Evolutionary conservation across 1,140 invertebrate species (phyloP).

Genomic region (Nomia melanderi): DNA sequence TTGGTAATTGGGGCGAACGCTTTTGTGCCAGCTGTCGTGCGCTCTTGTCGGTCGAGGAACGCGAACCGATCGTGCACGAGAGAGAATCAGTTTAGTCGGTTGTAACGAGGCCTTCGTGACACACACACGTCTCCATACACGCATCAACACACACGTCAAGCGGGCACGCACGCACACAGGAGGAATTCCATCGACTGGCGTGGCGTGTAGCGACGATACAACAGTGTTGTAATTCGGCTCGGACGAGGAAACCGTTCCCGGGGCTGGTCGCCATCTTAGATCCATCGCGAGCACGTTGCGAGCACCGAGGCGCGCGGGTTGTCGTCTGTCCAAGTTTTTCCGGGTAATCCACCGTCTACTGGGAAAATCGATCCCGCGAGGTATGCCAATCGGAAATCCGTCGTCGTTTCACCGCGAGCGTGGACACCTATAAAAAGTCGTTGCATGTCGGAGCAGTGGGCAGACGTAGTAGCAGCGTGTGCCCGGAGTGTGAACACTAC

Average conservation of each 20-base stretch:
- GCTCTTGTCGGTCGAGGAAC: slow-evolving; percentile 7
- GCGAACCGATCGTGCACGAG: neutral
- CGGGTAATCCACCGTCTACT: neutral
- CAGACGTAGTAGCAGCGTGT: neutral
- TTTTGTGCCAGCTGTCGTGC: slow-evolving; percentile 25
- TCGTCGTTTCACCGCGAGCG: slow-evolving; percentile 26
- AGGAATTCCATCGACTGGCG: too few relatives aligned
- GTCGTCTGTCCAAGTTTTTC: neutral
- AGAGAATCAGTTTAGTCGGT: too few relatives aligned
- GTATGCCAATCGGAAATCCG: slow-evolving; percentile 24
- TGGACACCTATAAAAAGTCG: slow-evolving; percentile 18
- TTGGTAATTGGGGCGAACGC: slow-evolving; percentile 36
- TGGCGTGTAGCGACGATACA: too few relatives aligned
- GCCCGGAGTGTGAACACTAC: neutral
- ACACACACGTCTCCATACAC: too few relatives aligned
- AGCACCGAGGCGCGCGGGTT: neutral
- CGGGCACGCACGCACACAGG: too few relatives aligned
- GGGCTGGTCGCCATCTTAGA: slow-evolving; percentile 57
- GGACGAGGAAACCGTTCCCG: slow-evolving; percentile 18
- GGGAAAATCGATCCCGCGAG: neutral
- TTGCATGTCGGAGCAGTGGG: slow-evolving; percentile 6
- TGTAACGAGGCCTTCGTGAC: too few relatives aligned
- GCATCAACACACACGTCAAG: too few relatives aligned
- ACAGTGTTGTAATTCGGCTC: neutral
- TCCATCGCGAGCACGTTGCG: slow-evolving; percentile 49